Evolutionary conservation across 2,113 vertebrate genomes (phyloP), one percentile per base, ranked within the genome.

Genomic region (Petrocephalus microphthalmus): DNA sequence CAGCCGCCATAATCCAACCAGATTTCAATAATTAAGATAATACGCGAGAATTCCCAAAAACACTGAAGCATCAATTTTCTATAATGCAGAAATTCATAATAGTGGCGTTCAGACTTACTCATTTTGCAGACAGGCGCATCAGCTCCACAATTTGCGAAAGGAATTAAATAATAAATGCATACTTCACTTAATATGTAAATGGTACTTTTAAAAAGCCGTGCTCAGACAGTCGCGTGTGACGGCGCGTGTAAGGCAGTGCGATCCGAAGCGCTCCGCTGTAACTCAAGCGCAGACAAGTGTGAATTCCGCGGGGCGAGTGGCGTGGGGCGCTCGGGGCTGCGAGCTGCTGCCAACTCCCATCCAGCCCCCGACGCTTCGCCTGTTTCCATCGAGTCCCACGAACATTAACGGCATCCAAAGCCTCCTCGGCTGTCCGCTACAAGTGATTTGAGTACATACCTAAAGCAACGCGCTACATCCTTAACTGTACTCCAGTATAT

Each of bases 221-320:
- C 45, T 57, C 47, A 54, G 45, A 25, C 45, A 74, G 49, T 74
- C 4, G 47, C 47, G 53, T 71, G 25, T 22, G 22, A 74, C 53
- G 15, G 67, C 64, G 29, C 5, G 5, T 4, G 2, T 49, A n/a
- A 52, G 5, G 47, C 87, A 89, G 71, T 42, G 22, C 0, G 22
- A 3, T 85, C n/a, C 64, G 67, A 74, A 42, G 20, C 56, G 47
- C 47, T 53, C 25, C 71, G 15, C 67, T 74, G 64, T 51, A 87
- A 71, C 29, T 57, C 47, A 78, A 87, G 85, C 51, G 49, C 88
- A 89, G 78, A n/a, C 74, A 67, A 86, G 37, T 54, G 56, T 88
- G 84, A 84, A 67, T 81, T 71, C 84, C n/a, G 29, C 47, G 71
- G 19, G 87, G 88, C 81, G 85, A 45, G 88, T 64, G 85, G 42